Percentiles rank a stretch among this genome's conserved stretches.
Conservation (phyloP, 2,113 vertebrate genomes). For the Heliornis fulica region DNA sequence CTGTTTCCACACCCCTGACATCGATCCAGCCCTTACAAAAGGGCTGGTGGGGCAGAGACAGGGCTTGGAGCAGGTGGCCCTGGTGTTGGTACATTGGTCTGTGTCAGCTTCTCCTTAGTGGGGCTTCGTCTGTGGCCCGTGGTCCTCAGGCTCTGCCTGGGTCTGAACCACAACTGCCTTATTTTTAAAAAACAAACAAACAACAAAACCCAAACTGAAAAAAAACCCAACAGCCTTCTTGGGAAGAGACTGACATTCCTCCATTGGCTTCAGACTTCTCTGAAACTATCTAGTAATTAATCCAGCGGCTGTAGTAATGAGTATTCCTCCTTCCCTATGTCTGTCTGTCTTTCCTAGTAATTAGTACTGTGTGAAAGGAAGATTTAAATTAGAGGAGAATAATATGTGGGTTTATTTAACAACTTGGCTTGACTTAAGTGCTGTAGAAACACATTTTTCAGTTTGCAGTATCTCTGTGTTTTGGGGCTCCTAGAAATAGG, state of each 20-base stretch:
- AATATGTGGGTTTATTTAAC: background rate
- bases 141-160: too few species aligned
- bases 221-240: too few species aligned
- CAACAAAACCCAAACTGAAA: too few species aligned
- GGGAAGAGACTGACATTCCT: background rate
- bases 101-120: too few species aligned
- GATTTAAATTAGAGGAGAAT: background rate
- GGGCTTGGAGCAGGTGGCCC: too few species aligned
- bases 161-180: too few species aligned
- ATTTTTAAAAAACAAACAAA: too few species aligned
- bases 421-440: background rate
- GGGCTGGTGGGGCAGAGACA: too few species aligned
- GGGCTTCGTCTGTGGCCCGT: too few species aligned
- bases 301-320: background rate
- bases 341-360: background rate
- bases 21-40: too few species aligned
- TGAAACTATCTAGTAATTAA: background rate
- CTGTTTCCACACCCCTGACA: too few species aligned
- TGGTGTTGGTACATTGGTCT: too few species aligned
- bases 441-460: background rate
- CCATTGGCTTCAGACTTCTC: background rate
- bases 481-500: background rate
- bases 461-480: background rate
- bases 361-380: background rate
- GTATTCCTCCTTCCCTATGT: background rate